Evolutionary conservation across 1,140 invertebrate species (phyloP).

Genomic region (Tetramorium alpestre): DNA sequence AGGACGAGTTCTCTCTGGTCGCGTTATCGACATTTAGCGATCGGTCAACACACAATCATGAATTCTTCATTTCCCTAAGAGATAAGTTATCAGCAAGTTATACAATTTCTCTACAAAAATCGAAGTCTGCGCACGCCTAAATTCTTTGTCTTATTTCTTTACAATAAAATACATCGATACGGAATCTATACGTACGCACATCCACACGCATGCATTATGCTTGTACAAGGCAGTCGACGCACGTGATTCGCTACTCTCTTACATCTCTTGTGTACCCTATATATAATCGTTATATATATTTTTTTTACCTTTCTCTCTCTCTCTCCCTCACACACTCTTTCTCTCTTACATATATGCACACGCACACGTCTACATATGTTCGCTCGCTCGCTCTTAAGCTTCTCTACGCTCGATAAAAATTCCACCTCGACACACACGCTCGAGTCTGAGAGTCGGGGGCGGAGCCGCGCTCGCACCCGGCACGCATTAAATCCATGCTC

Average conservation of each 20-base stretch:
- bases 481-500: conserved; percentile 36
- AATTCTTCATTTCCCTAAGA: conserved; percentile 64
- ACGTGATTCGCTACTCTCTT: conserved; percentile 41
- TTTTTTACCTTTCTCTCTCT: not conserved
- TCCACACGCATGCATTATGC: conserved; percentile 49
- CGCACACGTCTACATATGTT: not conserved
- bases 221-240: conserved; percentile 46
- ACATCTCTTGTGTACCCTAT: conserved; percentile 35
- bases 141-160: conserved; percentile 72
- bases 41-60: conserved; percentile 56
- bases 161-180: conserved; percentile 84
- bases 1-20: conserved; percentile 34
- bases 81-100: conserved; percentile 68
- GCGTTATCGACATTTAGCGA: conserved; percentile 44
- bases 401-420: conserved; percentile 58
- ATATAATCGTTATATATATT: conserved; percentile 37
- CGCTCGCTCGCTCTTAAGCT: conserved; percentile 40
- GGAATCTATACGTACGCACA: conserved; percentile 61
- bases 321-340: not conserved
- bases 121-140: conserved; percentile 71
- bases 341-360: not conserved
- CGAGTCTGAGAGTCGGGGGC: conserved; percentile 35
- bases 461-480: conserved; percentile 37
- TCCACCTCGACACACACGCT: conserved; percentile 40
- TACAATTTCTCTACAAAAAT: conserved; percentile 81